These are phyloP conservation scores for Drosophila jambulina DNA, from an alignment of 1,140 invertebrate genomes.

Conservation along the genomic window DNA sequence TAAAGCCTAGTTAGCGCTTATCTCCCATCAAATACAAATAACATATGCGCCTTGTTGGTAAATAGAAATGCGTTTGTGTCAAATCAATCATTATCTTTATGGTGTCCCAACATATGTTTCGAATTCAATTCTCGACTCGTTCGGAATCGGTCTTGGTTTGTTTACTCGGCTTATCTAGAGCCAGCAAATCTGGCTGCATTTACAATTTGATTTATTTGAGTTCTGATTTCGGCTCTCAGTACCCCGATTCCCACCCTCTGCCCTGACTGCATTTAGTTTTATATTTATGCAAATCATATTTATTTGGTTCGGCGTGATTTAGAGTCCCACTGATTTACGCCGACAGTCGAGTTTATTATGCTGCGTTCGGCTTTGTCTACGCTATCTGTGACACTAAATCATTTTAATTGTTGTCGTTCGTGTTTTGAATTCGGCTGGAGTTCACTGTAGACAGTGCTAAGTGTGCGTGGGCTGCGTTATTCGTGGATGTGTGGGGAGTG, in stretches of 20 bases:
- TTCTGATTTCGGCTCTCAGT: slow-evolving; percentile 34
- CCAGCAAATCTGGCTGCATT: slow-evolving; percentile 54
- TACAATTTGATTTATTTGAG: slow-evolving; percentile 69
- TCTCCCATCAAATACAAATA: slow-evolving; percentile 71
- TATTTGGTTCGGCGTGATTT: slow-evolving; percentile 79
- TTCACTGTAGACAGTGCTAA: slow-evolving; percentile 44
- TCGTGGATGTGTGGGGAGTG: slow-evolving; percentile 40
- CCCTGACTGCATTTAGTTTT: slow-evolving; percentile 51
- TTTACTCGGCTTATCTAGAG: slow-evolving; percentile 51
- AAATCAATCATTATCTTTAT: slow-evolving; percentile 81
- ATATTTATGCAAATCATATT: slow-evolving; percentile 82
- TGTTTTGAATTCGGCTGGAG: slow-evolving; percentile 63
- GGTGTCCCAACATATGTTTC: slow-evolving; percentile 61
- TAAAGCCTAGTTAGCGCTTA: slow-evolving; percentile 72
- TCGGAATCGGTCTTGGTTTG: background rate
- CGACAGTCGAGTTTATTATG: slow-evolving; percentile 78
- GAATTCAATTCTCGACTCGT: slow-evolving; percentile 39
- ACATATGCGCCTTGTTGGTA: slow-evolving; percentile 47
- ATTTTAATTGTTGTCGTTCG: slow-evolving; percentile 83
- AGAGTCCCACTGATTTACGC: slow-evolving; percentile 73
- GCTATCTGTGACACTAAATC: slow-evolving; percentile 76
- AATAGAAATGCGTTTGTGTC: slow-evolving; percentile 43
- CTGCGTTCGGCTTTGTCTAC: slow-evolving; percentile 21
- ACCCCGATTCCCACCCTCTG: background rate
- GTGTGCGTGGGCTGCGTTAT: slow-evolving; percentile 33